Evolutionary conservation across 1,140 invertebrate genomes (phyloP), one percentile per base, ranked within the genome.

Genomic region (Atopsyche davidsoni): DNA sequence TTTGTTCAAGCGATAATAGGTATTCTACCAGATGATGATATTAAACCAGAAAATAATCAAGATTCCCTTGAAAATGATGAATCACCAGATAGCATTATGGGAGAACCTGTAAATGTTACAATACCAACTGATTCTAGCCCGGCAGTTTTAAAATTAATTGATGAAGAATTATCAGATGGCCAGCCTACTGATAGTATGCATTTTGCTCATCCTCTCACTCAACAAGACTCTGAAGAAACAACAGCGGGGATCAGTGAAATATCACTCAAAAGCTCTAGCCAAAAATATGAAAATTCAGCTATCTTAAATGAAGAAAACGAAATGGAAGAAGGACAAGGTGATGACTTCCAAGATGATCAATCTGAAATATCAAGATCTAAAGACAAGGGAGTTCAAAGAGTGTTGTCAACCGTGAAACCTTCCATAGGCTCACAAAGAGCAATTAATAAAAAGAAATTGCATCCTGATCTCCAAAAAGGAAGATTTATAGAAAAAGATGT

Each of bases 191-290:
- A 42, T 16, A 51, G 48, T 18, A 52, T 40, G 2, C 35, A 46
- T 24, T 36, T 45, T 38, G 24, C 19, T 19, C 41, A 51, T 34
- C 41, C 48, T 1, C 39, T 57, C 48, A 35, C 38, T 3, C 49
- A 58, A 14, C 51, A 58, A 47, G 56, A 58, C 32, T 53, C 56
- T 21, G 56, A 58, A 51, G 56, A 54, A 54, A 47, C 44, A 4
- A 52, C 43, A 22, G 50, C 50, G 13, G 51, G 48, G 11, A 48
- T 53, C 0, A 54, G 44, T 45, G 56, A 54, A 34, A 54, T 48
- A 22, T 54, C 56, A 35, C 13, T 35, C 23, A 47, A 54, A 32
- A 55, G 41, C 21, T n/a, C 9, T 13, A 7, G 35, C 21, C 6
- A 9, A 19, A 45, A 14, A 19, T 23, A n/a, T 9, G 31, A 47